Conservation (phyloP, 2,888 invertebrate genomes). For the Tholera decimalis region DNA sequence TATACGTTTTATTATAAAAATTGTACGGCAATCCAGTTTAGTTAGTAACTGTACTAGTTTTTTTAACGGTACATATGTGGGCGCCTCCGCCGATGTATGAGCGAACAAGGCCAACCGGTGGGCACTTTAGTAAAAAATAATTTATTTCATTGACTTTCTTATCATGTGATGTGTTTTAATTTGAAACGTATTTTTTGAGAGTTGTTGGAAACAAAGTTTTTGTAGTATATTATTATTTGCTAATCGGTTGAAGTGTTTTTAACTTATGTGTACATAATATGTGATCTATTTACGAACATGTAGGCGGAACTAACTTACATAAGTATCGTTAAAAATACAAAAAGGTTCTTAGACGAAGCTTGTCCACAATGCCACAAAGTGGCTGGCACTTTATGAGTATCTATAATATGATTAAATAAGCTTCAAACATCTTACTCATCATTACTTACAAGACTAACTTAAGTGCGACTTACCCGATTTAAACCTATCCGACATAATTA, state of each 20-base stretch:
- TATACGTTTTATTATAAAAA: slow-evolving; percentile 76
- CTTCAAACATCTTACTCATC: not conserved
- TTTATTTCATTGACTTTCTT: slow-evolving; percentile 61
- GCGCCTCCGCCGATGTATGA: slow-evolving; percentile 51
- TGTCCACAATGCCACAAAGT: not conserved
- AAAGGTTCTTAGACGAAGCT: not conserved
- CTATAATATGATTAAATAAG: not conserved
- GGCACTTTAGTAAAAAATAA: slow-evolving; percentile 55
- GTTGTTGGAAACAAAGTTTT: not conserved
- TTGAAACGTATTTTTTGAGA: slow-evolving; percentile 26
- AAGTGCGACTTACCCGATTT: slow-evolving; percentile 4
- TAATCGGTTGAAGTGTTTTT: not conserved
- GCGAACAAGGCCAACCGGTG: slow-evolving; percentile 59
- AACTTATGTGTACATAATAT: not conserved
- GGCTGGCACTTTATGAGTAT: not conserved
- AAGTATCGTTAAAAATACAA: not conserved
- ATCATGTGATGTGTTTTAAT: slow-evolving; percentile 39
- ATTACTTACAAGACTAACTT: slow-evolving; percentile 9
- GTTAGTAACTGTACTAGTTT: slow-evolving; percentile 68
- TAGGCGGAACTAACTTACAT: not conserved
- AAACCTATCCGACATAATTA: slow-evolving; percentile 15
- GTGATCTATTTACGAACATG: not conserved
- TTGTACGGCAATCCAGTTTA: slow-evolving; percentile 72
- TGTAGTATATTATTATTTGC: not conserved
- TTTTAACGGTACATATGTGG: slow-evolving; percentile 66